These are phyloP conservation scores for Lagria hirta DNA, from an alignment of 2,888 invertebrate genomes.

Conservation along the genomic window DNA sequence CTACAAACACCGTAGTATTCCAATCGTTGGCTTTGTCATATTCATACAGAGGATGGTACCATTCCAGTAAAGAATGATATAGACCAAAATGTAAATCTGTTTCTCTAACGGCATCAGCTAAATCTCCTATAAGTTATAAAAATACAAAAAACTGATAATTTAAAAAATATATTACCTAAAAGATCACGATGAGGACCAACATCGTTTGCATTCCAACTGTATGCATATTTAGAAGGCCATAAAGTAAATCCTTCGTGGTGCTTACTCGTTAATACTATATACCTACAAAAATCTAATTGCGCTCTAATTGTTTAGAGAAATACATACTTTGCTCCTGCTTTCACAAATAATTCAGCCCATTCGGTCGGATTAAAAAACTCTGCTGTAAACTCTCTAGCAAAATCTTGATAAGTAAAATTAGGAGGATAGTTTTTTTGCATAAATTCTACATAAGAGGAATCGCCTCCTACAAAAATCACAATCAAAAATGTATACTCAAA, in stretches of 20 bases:
- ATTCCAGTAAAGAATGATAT: conserved; percentile 82
- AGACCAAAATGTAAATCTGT: conserved; percentile 72
- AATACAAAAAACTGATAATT: no score
- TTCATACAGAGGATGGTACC: conserved; percentile 79
- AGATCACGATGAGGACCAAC: conserved; percentile 44
- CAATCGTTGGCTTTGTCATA: conserved; percentile 67
- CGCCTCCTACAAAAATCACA: conserved; percentile 11
- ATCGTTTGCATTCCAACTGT: conserved; percentile 75
- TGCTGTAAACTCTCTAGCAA: conserved; percentile 84
- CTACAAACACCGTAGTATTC: conserved; percentile 64
- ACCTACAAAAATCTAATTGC: conserved; percentile 57
- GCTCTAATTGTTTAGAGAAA: background rate
- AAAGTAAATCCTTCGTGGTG: conserved; percentile 86
- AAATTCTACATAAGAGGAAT: conserved; percentile 53
- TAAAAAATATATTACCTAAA: no score
- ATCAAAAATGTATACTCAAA: no score
- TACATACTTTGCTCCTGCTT: conserved; percentile 85
- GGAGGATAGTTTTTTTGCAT: conserved; percentile 84
- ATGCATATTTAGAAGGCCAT: conserved; percentile 81
- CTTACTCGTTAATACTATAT: conserved; percentile 82
- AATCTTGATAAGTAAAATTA: conserved; percentile 87
- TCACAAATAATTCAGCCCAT: conserved; percentile 81
- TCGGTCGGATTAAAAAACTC: conserved; percentile 83
- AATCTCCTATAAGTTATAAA: conserved; percentile 57
- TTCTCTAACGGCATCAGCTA: conserved; percentile 66